Evolutionary conservation across 92 coral and sea anemone species (phyloP), one percentile per base, ranked within the genome.

Genomic region (Actinostola sp.): DNA sequence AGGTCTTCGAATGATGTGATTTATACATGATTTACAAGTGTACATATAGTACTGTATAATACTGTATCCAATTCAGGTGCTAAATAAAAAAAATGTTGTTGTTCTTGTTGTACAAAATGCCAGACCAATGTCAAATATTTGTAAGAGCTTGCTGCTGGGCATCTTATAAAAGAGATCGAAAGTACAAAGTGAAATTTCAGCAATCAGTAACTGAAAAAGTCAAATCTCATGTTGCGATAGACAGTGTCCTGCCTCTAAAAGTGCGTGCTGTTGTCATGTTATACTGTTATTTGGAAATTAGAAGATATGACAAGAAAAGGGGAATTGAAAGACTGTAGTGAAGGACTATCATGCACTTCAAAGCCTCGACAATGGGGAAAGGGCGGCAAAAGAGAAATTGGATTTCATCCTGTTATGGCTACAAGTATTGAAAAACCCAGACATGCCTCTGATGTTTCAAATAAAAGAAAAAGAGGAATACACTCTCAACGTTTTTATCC

Each of bases 281-380:
- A 78, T 84, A 86, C 82, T 2, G 79, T 70, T 33, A 80, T 86
- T 66, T 86, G 86, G 83, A 73, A 79, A 55, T 74, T 80, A n/a
- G 79, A 80, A 57, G 73, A 86, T 48, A 68, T 79, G 86, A 80
- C 90, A 19, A 73, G 76, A 67, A 71, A 71, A 32, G 83, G 73
- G 32, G 72, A 68, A 71, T 63, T 70, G n/a, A 71, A 60, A 67
- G 35, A 68, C 14, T 21, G 16, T 17, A 20, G 27, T 21, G 20
- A 49, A 3, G 20, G 21, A 16, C 29, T 11, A 63, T 73, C 71
- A 36, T 60, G 80, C 21, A 73, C 74, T 41, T 73, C 71, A 44
- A 73, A 42, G 59, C 80, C 80, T 23, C 70, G 33, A 16, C 72
- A 60, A 30, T 76, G 82, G 82, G 80, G 79, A 71, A 55, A 49